Evolutionary conservation across 1,140 invertebrate genomes (phyloP), one percentile per base, ranked within the genome.

Genomic region (Drosophila triauraria): DNA sequence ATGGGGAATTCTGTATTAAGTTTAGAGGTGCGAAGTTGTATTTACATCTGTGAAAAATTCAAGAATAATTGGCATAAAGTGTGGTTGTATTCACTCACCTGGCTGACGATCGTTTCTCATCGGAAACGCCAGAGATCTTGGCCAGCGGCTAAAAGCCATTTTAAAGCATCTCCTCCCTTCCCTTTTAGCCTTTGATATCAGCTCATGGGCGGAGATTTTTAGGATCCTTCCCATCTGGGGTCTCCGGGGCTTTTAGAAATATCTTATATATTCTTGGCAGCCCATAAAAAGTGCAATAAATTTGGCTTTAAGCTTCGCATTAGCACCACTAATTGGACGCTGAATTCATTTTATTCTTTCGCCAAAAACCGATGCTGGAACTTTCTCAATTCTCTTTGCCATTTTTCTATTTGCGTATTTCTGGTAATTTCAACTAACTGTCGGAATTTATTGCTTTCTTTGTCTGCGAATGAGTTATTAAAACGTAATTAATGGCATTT

Each of bases 401-500:
- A 64, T 64, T 75, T 75, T 75, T 40, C 50, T 56, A 53, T 59
- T 67, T 50, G 53, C 54, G 53, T 27, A 69, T 69, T 69, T 77
- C 7, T 69, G 38, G 63, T 56, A 78, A 78, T 69, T 64, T 75
- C 25, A 62, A 65, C 48, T 58, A 70, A 88, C 75, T 62, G 62
- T 68, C n/a, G 40, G 48, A 64, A 72, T 80, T 64, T 53, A 80
- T 88, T 69, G 69, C 84, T 88, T 87, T 88, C 80, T 84, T 90
- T 88, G 80, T 84, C 71, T 70, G 59, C 63, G 79, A 67, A 88
- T 79, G 69, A 82, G 84, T 84, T 87, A 87, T 87, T 87, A 87
- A 87, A 87, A 48, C 75, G 72, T 88, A 87, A 87, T 87, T 87
- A 87, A 87, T 87, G 82, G 72, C 77, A 87, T 84, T 88, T 87